phyloP scores from a whole-genome alignment of 2,797 vertebrate genomes.

The Gymnothorax reevesii region DNA sequence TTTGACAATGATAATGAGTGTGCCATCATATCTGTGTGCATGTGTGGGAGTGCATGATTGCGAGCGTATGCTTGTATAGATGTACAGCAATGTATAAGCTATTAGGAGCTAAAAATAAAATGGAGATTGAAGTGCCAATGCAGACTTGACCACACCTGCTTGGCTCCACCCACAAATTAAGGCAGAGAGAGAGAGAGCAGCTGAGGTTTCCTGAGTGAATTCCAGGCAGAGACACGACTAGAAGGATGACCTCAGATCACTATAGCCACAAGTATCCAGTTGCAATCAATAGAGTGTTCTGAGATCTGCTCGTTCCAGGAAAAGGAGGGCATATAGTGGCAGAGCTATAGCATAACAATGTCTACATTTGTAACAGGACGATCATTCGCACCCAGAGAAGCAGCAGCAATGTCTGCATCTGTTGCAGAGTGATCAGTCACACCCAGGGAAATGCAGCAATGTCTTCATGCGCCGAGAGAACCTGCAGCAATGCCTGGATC shows the following conservation, averaged over 20 bases:
- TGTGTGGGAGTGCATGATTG: neutral
- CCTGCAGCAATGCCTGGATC: no score
- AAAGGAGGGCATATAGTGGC: neutral
- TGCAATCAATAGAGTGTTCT: constrained; percentile 9
- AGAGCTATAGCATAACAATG: neutral
- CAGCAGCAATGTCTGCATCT: neutral
- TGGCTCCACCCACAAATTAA: neutral
- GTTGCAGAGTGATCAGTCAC: no score
- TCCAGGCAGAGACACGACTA: constrained; percentile 36
- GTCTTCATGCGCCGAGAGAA: neutral
- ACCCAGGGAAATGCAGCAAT: neutral
- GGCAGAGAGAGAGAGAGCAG: neutral
- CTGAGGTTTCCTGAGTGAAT: constrained; percentile 45
- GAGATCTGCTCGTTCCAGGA: neutral
- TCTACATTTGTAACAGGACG: neutral
- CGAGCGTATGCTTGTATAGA: neutral
- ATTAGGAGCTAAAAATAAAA: neutral
- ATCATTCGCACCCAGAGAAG: neutral
- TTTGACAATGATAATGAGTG: no score
- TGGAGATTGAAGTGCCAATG: neutral
- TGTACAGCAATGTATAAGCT: neutral
- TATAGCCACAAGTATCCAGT: constrained; percentile 15
- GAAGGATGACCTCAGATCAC: neutral
- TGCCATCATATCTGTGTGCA: neutral
- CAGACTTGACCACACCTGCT: neutral